phyloP scores from a whole-genome alignment of 1,140 invertebrate species.

The Anastatus disparis region DNA sequence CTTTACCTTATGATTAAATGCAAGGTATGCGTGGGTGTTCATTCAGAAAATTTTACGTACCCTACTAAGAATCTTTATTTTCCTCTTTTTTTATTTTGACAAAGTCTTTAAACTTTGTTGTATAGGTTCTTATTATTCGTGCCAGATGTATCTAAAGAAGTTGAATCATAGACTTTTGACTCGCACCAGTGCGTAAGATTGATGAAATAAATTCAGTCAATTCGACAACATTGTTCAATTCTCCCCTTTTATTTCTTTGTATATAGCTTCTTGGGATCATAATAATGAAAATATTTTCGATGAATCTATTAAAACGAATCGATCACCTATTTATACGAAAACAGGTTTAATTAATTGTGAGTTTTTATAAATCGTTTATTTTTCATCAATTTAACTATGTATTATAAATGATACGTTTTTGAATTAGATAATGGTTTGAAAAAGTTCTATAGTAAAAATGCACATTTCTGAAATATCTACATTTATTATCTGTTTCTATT shows the following conservation, averaged over 20 bases:
- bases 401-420: no score
- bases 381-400: no score
- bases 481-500: no score
- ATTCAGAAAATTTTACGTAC: slow-evolving; percentile 15
- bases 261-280: background rate
- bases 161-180: background rate
- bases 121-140: background rate
- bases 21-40: slow-evolving; percentile 18
- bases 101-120: background rate
- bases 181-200: background rate
- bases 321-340: background rate
- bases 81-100: no score
- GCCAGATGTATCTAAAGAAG: background rate
- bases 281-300: slow-evolving; percentile 4
- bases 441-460: no score
- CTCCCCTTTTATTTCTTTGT: background rate
- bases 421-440: no score
- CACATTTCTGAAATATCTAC: no score
- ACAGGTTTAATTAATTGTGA: background rate
- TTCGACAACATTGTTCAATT: background rate
- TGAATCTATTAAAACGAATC: slow-evolving; percentile 25
- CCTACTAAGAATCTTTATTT: background rate
- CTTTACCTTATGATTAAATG: slow-evolving; percentile 28
- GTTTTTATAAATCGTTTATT: no score
- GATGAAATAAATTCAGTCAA: slow-evolving; percentile 14